These are phyloP conservation scores for Silvanus unidentatus DNA, from an alignment of 2,888 invertebrate genomes.

Conservation along the genomic window DNA sequence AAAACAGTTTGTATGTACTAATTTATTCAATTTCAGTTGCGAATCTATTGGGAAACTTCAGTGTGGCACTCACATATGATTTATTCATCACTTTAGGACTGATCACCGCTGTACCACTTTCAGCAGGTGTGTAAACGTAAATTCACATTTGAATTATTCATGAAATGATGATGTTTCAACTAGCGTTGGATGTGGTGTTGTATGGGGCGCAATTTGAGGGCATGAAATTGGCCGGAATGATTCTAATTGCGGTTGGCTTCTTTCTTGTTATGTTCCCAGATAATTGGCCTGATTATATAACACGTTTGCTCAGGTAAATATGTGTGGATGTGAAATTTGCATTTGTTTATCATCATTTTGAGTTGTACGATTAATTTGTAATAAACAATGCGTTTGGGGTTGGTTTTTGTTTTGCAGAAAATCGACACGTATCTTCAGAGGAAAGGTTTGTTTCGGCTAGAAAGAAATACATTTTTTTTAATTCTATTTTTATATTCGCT, in stretches of 20 bases:
- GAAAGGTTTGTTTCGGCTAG: slow-evolving; percentile 44
- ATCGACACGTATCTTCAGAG: slow-evolving; percentile 44
- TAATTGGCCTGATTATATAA: slow-evolving; percentile 95
- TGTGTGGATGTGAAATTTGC: background rate
- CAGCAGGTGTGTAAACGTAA: slow-evolving; percentile 77
- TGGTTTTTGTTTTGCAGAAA: slow-evolving; percentile 44
- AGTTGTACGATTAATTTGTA: too few species aligned
- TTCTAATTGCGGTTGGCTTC: slow-evolving; percentile 85
- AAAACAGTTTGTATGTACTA: slow-evolving; percentile 1
- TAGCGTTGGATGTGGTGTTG: slow-evolving; percentile 80
- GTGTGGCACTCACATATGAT: slow-evolving; percentile 88
- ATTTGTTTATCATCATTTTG: background rate
- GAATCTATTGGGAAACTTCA: slow-evolving; percentile 90
- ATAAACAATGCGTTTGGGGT: too few species aligned
- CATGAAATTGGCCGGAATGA: slow-evolving; percentile 93
- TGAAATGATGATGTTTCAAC: too few species aligned
- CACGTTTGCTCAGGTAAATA: slow-evolving; percentile 74
- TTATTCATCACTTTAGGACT: slow-evolving; percentile 91
- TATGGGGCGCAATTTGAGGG: slow-evolving; percentile 85
- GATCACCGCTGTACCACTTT: slow-evolving; percentile 89
- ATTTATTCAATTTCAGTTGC: slow-evolving; percentile 66
- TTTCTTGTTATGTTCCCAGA: slow-evolving; percentile 92
- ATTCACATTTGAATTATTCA: too few species aligned
- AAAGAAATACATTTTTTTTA: too few species aligned
- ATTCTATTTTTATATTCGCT: slow-evolving; percentile 11